phyloP scores from a whole-genome alignment of 2,888 invertebrate species.

The Cheiracanthium punctorium region DNA sequence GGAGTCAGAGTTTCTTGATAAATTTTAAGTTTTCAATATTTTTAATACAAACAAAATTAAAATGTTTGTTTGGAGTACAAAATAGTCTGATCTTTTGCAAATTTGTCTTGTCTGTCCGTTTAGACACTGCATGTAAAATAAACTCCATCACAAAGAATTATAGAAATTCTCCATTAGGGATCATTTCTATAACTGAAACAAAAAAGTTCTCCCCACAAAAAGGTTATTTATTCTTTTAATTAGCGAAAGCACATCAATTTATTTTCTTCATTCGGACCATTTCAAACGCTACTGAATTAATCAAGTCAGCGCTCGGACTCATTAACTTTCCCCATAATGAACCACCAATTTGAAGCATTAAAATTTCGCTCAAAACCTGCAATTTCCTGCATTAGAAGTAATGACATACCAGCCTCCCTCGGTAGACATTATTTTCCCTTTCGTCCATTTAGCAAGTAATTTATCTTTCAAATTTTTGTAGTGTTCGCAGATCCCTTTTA shows the following conservation, averaged over 20 bases:
- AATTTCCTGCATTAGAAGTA: slow-evolving; percentile 62
- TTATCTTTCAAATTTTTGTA: slow-evolving; percentile 12
- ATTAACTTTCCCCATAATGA: slow-evolving; percentile 45
- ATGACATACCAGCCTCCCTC: slow-evolving; percentile 44
- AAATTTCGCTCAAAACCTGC: slow-evolving; percentile 60
- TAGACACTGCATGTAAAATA: too few relatives aligned
- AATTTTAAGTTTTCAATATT: too few relatives aligned
- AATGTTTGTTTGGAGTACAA: too few relatives aligned
- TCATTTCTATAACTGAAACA: too few relatives aligned
- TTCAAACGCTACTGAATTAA: slow-evolving; percentile 61
- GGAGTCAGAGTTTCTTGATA: too few relatives aligned
- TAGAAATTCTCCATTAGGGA: too few relatives aligned
- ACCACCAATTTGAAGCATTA: slow-evolving; percentile 57
- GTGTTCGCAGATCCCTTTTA: slow-evolving; percentile 6
- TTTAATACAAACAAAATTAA: too few relatives aligned
- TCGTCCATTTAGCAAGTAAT: slow-evolving; percentile 33
- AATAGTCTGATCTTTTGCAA: too few relatives aligned
- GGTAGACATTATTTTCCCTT: slow-evolving; percentile 42
- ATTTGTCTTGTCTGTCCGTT: too few relatives aligned
- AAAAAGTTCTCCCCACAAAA: too few relatives aligned
- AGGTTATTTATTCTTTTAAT: slow-evolving; percentile 59
- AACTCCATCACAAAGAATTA: too few relatives aligned
- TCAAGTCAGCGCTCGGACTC: slow-evolving; percentile 34
- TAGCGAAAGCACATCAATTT: slow-evolving; percentile 52
- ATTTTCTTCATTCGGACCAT: slow-evolving; percentile 34